Conservation (phyloP, 2,888 invertebrate species). For the Eurytoma californica region DNA sequence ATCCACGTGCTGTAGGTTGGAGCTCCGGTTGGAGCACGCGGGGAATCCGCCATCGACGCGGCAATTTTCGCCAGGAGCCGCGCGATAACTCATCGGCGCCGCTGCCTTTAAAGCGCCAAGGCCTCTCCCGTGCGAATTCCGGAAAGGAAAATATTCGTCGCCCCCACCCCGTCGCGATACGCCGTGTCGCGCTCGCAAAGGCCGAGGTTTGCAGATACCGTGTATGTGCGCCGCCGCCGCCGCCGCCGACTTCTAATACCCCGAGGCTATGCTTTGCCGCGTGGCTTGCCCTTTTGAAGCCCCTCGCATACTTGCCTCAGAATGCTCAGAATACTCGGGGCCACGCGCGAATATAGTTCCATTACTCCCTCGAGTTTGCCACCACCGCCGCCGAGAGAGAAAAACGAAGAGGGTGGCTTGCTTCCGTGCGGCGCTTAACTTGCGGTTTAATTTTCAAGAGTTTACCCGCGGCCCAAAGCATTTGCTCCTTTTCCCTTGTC, state of each 20-base stretch:
- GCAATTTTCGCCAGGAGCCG: conserved; percentile 41
- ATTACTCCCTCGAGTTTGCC: conserved; percentile 50
- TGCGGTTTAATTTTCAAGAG: conserved; percentile 59
- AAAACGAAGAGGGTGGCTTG: conserved; percentile 30
- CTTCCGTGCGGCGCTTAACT: conserved; percentile 45
- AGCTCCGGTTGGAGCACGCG: conserved; percentile 2
- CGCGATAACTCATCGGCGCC: conserved; percentile 44
- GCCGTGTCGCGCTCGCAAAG: conserved; percentile 18
- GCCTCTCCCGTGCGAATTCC: conserved; percentile 21
- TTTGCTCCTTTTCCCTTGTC: background rate
- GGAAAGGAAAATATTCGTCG: conserved; percentile 50
- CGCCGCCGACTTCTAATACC: conserved; percentile 59
- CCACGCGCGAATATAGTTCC: conserved; percentile 55
- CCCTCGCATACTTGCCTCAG: conserved; percentile 64
- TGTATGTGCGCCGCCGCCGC: conserved; percentile 10
- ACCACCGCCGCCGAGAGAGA: background rate
- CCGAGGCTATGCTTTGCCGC: conserved; percentile 64
- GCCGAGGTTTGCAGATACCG: conserved; percentile 43
- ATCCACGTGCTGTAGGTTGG: too few species aligned
- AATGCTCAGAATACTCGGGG: conserved; percentile 66
- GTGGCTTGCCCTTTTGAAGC: conserved; percentile 61
- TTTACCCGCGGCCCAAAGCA: conserved; percentile 39
- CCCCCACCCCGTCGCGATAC: background rate
- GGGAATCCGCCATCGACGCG: conserved; percentile 38
- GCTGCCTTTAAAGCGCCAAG: conserved; percentile 16